These are phyloP conservation scores for Oreochromis grahami DNA, from an alignment of 2,797 vertebrate species.

Conservation along the genomic window DNA sequence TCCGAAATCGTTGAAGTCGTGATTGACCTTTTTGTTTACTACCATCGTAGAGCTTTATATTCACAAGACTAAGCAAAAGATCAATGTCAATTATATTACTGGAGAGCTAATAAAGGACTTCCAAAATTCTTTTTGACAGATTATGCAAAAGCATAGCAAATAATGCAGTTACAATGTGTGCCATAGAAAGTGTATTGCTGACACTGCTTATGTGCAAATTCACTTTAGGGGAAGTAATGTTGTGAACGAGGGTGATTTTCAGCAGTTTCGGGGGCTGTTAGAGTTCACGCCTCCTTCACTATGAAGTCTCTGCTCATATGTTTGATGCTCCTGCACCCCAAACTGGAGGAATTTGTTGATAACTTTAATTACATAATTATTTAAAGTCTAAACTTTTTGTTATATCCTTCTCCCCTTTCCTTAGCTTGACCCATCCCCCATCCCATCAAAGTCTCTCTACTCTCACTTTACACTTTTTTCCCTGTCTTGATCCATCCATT, in stretches of 20 bases:
- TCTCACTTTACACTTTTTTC: not conserved
- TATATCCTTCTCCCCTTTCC: not conserved
- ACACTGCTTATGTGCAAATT: conserved; percentile 1
- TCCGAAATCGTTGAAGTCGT: not conserved
- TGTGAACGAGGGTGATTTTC: not conserved
- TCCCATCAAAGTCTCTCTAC: not conserved
- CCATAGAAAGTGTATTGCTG: not conserved
- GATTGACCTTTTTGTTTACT: not conserved
- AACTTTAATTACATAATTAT: not conserved
- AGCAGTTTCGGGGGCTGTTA: not conserved
- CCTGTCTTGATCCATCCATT: not conserved
- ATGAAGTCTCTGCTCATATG: not conserved
- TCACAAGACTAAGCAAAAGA: not conserved
- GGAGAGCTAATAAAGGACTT: not conserved
- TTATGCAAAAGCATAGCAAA: not conserved
- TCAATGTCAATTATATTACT: not conserved
- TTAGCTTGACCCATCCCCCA: not conserved
- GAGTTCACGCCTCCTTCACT: not conserved
- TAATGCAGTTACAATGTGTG: not conserved
- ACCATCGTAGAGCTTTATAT: not conserved
- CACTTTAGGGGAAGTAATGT: not conserved
- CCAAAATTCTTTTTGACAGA: conserved; percentile 14
- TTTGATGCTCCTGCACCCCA: not conserved
- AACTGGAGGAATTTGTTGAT: not conserved
- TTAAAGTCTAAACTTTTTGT: not conserved